phyloP scores from a whole-genome alignment of 2,797 vertebrate genomes.

The Cyprinella venusta region DNA sequence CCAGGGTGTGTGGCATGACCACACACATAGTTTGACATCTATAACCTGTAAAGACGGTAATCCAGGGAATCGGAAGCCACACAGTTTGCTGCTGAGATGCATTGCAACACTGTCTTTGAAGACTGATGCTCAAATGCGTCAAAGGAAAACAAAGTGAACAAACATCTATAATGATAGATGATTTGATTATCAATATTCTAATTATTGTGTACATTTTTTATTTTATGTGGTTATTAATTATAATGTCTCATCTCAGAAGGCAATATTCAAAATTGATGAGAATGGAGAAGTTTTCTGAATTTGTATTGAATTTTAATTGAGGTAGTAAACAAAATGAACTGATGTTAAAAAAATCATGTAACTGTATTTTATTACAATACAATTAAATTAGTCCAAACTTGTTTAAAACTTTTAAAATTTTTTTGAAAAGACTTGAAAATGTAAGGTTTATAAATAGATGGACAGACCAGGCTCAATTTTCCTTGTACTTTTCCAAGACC shows the following conservation, averaged over 20 bases:
- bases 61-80: constrained; percentile 49
- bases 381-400: background rate
- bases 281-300: background rate
- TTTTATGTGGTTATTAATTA: background rate
- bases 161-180: background rate
- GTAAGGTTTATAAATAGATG: too few species aligned
- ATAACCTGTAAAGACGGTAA: constrained; percentile 51
- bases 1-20: constrained; percentile 60
- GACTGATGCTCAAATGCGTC: background rate
- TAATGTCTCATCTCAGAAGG: background rate
- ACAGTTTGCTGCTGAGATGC: background rate
- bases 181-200: background rate
- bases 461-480: too few species aligned
- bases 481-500: too few species aligned
- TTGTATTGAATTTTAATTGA: background rate
- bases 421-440: too few species aligned
- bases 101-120: constrained; percentile 22
- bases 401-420: too few species aligned
- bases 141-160: background rate
- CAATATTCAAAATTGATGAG: background rate
- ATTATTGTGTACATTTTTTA: background rate
- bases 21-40: constrained; percentile 46
- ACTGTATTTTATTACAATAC: background rate
- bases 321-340: background rate
- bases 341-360: background rate